These are phyloP conservation scores for Nerophis lumbriciformis DNA, from an alignment of 2,113 vertebrate genomes.

Conservation along the genomic window DNA sequence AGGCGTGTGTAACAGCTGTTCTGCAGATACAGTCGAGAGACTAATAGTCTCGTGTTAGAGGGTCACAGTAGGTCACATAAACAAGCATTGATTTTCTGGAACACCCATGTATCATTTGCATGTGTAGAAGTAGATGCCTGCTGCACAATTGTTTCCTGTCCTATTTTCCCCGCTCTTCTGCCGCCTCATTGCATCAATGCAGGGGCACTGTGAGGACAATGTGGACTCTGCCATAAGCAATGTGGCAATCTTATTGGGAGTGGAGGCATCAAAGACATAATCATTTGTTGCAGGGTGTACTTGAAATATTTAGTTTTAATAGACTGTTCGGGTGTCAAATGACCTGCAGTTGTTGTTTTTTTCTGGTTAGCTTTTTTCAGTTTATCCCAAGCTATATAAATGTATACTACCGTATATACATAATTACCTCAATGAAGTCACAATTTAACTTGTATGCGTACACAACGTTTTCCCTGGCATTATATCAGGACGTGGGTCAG, in stretches of 20 bases:
- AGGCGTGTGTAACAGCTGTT: not conserved
- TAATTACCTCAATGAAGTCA: too few species aligned
- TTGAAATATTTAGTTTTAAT: too few species aligned
- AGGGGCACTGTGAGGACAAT: not conserved
- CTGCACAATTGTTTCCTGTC: constrained; percentile 5
- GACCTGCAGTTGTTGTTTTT: too few species aligned
- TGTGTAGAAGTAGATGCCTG: constrained; percentile 9
- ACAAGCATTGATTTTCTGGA: constrained; percentile 17
- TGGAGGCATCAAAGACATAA: not conserved
- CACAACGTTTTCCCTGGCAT: too few species aligned
- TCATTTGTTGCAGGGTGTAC: not conserved
- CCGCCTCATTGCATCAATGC: not conserved
- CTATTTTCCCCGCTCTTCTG: not conserved
- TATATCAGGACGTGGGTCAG: too few species aligned
- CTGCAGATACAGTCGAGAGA: constrained; percentile 6
- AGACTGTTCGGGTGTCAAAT: too few species aligned
- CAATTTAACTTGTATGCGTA: too few species aligned
- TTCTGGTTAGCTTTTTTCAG: too few species aligned
- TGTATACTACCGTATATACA: too few species aligned
- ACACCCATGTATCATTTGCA: constrained; percentile 18
- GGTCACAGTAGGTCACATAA: constrained; percentile 17
- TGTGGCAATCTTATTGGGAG: not conserved
- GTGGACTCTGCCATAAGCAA: not conserved
- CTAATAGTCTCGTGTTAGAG: constrained; percentile 3
- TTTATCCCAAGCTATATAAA: too few species aligned